phyloP scores from a whole-genome alignment of 1,140 invertebrate species.

The Patella vulgata region DNA sequence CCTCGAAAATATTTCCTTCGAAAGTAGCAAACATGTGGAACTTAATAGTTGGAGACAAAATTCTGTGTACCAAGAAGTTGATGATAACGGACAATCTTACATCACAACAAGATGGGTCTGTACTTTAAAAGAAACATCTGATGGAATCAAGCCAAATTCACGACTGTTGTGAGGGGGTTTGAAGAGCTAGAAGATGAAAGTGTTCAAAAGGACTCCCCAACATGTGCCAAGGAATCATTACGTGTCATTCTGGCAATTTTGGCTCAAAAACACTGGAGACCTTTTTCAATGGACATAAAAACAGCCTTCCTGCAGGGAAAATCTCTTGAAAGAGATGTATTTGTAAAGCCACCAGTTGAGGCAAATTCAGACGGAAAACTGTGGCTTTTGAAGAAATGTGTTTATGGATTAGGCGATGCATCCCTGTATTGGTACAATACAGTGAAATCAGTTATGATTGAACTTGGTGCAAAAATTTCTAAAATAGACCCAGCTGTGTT shows the following conservation, averaged over 20 bases:
- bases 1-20: slow-evolving; percentile 5
- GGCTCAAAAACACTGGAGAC: slow-evolving; percentile 9
- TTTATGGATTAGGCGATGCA: slow-evolving; percentile 7
- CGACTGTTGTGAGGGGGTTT: slow-evolving; percentile 28
- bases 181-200: slow-evolving; percentile 14
- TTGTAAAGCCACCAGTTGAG: background rate
- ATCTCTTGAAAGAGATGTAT: background rate
- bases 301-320: slow-evolving; percentile 23
- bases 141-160: slow-evolving; percentile 7
- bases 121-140: slow-evolving; percentile 6
- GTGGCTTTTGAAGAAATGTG: too few relatives aligned
- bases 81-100: too few relatives aligned
- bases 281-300: slow-evolving; percentile 26
- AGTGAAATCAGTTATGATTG: slow-evolving; percentile 14
- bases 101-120: background rate
- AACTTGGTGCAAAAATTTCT: slow-evolving; percentile 13
- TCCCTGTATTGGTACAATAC: slow-evolving; percentile 25
- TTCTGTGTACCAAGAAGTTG: background rate
- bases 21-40: slow-evolving; percentile 5
- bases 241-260: slow-evolving; percentile 5
- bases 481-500: slow-evolving; percentile 27
- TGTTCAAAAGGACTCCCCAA: slow-evolving; percentile 18
- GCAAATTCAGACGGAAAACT: too few relatives aligned
- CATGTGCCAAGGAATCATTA: slow-evolving; percentile 13
- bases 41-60: background rate